Evolutionary conservation across 2,797 vertebrate species (phyloP).

Genomic region (Hyperoplus immaculatus): DNA sequence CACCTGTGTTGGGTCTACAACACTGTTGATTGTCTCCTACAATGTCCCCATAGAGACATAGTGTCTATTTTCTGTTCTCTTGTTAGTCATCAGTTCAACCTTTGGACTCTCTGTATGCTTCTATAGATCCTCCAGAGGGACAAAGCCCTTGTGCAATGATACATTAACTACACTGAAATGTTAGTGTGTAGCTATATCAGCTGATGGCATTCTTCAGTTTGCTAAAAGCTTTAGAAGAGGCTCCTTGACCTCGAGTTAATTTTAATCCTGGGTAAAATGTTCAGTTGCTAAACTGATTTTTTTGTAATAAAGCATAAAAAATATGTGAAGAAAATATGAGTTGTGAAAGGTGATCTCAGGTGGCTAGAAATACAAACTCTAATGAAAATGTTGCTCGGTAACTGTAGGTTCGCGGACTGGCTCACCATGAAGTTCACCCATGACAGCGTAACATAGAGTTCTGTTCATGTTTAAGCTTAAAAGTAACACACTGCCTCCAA

Average conservation of each 20-base stretch:
- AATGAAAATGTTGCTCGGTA: neutral
- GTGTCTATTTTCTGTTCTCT: conserved; percentile 20
- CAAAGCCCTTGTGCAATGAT: neutral
- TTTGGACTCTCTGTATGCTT: conserved; percentile 8
- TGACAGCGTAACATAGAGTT: neutral
- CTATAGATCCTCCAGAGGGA: conserved; percentile 11
- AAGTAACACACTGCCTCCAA: neutral
- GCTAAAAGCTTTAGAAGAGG: conserved; percentile 10
- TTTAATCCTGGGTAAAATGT: neutral
- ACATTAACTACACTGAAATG: neutral
- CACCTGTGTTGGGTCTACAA: neutral
- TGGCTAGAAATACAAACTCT: neutral
- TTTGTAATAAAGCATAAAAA: neutral
- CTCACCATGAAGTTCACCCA: no score
- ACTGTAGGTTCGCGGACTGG: neutral
- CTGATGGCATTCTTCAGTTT: conserved; percentile 1
- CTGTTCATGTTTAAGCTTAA: neutral
- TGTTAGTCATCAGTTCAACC: conserved; percentile 30
- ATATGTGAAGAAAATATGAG: no score
- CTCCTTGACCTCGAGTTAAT: conserved; percentile 7
- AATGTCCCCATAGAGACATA: conserved; percentile 2
- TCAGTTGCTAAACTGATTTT: neutral
- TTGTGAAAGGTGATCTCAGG: no score
- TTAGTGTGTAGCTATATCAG: neutral
- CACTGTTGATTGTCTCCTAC: neutral